Evolutionary conservation across 2,888 invertebrate species (phyloP), one percentile per base, ranked within the genome.

Genomic region (Drosophila mayaguana): DNA sequence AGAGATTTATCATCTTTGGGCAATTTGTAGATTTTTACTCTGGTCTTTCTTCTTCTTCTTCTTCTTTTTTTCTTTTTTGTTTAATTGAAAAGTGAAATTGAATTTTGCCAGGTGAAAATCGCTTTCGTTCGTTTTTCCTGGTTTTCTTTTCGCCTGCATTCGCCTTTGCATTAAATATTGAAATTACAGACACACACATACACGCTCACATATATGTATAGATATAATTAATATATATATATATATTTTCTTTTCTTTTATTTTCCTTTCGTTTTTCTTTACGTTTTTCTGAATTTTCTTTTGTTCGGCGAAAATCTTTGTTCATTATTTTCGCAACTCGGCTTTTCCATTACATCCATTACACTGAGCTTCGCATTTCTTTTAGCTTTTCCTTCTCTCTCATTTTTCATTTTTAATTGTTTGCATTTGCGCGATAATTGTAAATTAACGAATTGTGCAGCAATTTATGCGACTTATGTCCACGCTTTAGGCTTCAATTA

Each of bases 21-120:
- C 45, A 76, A 55, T 43, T 57, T 63, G 45, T 46, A n/a, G 46
- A 45, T 60, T 56, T 51, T 50, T 51, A 14, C 36, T n/a, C n/a
- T n/a, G n/a, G n/a, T n/a, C n/a, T n/a, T n/a, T n/a, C n/a, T n/a
- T n/a, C n/a, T n/a, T n/a, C n/a, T 54, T 60, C 56, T 63, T 63
- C 50, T 34, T 20, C 12, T 12, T 3, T 14, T 42, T 18, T 9
- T 42, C 2, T 16, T 54, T 64, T 70, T 64, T 18, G 32, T 69
- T 46, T 79, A 83, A 83, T 83, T 86, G 81, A 86, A 83, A 83
- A 83, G 83, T 83, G 86, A 83, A 83, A 83, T 86, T 83, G 83
- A 86, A 86, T 81, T 83, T 86, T 64, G 67, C 62, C 57, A 68
- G 75, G 73, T 72, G 75, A 75, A 76, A 75, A 65, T 65, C 59